Percentiles rank a stretch among this genome's conserved stretches.
phyloP scores from a whole-genome alignment of 1,140 invertebrate genomes.

The Varroa destructor region DNA sequence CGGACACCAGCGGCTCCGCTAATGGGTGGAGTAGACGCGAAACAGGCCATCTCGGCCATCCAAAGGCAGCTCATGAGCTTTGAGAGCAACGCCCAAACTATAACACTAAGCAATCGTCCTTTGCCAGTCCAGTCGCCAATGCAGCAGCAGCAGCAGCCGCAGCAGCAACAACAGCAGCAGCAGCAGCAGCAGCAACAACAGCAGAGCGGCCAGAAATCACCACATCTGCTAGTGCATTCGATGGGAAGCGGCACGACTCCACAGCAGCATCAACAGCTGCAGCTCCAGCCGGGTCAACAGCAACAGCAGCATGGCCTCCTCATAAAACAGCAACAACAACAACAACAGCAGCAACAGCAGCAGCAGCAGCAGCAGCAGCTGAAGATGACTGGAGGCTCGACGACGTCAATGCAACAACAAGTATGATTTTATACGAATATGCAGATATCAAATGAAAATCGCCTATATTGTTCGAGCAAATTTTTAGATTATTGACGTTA shows the following conservation, averaged over 20 bases:
- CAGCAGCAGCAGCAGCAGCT: constrained; percentile 34
- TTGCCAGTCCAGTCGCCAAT: constrained; percentile 28
- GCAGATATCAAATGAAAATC: no score
- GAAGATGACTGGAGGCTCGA: background rate
- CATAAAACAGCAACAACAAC: constrained; percentile 32
- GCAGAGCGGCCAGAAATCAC: background rate
- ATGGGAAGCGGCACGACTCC: background rate
- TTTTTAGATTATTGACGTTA: no score
- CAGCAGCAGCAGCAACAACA: constrained; percentile 52
- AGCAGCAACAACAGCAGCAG: constrained; percentile 39
- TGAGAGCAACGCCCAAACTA: constrained; percentile 43
- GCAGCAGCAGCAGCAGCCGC: constrained; percentile 46
- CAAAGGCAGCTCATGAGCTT: constrained; percentile 75
- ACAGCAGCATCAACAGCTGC: constrained; percentile 48
- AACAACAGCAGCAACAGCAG: constrained; percentile 34
- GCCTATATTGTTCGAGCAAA: no score
- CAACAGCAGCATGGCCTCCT: constrained; percentile 34
- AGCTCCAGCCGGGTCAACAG: constrained; percentile 40
- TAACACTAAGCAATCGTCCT: constrained; percentile 19
- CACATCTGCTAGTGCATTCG: no score
- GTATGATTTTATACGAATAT: no score
- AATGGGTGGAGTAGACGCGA: constrained; percentile 49
- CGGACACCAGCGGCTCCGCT: constrained; percentile 30
- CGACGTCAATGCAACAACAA: no score
- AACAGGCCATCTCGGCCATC: constrained; percentile 73